Evolutionary conservation across 2,888 invertebrate genomes (phyloP).

Genomic region (Thera obeliscata): DNA sequence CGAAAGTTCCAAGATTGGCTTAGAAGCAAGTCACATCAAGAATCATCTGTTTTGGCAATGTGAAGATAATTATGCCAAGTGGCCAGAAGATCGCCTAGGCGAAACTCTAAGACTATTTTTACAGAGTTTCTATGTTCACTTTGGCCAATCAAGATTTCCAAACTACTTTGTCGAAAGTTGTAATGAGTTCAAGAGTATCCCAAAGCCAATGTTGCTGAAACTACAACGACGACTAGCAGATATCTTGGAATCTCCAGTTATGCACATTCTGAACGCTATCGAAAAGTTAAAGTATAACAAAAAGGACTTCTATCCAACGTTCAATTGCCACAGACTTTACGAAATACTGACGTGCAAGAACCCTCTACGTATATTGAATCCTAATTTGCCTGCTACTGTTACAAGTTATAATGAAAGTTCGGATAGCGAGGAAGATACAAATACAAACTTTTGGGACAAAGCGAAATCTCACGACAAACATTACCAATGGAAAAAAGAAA

Average conservation of each 20-base stretch:
- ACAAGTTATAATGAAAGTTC: constrained; percentile 58
- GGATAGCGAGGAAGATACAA: constrained; percentile 71
- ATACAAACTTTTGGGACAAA: constrained; percentile 74
- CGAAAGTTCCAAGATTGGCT: constrained; percentile 85
- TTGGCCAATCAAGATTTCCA: constrained; percentile 85
- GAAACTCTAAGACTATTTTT: constrained; percentile 87
- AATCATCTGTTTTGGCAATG: constrained; percentile 91
- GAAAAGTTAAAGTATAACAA: constrained; percentile 87
- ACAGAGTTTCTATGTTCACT: constrained; percentile 84
- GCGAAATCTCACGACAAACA: constrained; percentile 80
- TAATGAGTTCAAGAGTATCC: constrained; percentile 89
- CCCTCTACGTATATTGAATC: constrained; percentile 77
- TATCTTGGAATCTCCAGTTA: constrained; percentile 88
- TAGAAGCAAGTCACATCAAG: constrained; percentile 89
- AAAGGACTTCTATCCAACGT: constrained; percentile 86
- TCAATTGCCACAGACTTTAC: constrained; percentile 85
- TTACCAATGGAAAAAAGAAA: constrained; percentile 78
- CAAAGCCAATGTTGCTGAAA: constrained; percentile 85
- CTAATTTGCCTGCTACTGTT: constrained; percentile 61
- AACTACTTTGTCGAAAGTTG: constrained; percentile 90
- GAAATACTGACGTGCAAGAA: constrained; percentile 84
- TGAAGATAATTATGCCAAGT: constrained; percentile 88
- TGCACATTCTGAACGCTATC: constrained; percentile 88
- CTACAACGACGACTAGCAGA: constrained; percentile 88
- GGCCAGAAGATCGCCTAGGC: constrained; percentile 90